phyloP scores from a whole-genome alignment of 2,113 vertebrate genomes.

The Galemys pyrenaicus region DNA sequence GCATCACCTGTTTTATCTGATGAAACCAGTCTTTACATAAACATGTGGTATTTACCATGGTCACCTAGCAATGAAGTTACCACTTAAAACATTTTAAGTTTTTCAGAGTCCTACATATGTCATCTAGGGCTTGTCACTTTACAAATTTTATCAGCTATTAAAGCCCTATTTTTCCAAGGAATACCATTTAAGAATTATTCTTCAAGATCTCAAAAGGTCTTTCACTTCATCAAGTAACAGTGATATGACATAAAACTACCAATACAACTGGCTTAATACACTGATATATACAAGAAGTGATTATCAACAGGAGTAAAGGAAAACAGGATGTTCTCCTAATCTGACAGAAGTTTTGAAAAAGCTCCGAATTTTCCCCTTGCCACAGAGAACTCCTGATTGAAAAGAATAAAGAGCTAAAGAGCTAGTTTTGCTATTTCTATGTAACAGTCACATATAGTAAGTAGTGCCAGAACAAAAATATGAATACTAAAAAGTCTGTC shows the following conservation, averaged over 20 bases:
- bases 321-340: not conserved
- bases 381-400: not conserved
- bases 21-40: slow-evolving; percentile 19
- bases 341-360: not conserved
- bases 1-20: not conserved
- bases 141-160: not conserved
- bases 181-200: not conserved
- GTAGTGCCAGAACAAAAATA: not conserved
- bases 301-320: not conserved
- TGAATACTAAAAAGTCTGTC: not conserved
- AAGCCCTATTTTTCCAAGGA: slow-evolving; percentile 25
- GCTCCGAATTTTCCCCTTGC: not conserved
- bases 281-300: not conserved
- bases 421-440: not conserved
- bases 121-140: not conserved
- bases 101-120: not conserved
- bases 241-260: not conserved
- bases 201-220: not conserved
- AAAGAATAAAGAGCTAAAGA: slow-evolving; percentile 20
- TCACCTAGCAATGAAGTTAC: not conserved
- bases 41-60: not conserved
- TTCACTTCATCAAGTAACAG: not conserved
- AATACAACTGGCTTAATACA: not conserved
- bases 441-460: not conserved
- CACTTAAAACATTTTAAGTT: not conserved